Evolutionary conservation across 2,888 invertebrate genomes (phyloP).

Genomic region (Apantesis nais): DNA sequence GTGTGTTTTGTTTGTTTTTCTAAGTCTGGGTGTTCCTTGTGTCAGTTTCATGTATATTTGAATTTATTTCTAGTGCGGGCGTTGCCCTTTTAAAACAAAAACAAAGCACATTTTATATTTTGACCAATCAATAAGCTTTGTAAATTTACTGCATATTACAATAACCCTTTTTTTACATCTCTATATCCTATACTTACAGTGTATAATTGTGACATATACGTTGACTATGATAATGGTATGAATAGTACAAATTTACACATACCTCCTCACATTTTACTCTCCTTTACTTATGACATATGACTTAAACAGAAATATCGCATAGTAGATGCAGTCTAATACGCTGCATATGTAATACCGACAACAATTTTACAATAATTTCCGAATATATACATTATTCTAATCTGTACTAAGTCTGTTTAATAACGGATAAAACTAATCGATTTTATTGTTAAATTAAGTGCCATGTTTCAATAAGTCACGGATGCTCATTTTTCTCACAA

Average conservation of each 20-base stretch:
- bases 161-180: neutral
- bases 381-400: neutral
- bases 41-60: too few species aligned
- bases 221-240: neutral
- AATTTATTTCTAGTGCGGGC: too few species aligned
- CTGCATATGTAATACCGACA: neutral
- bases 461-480: constrained; percentile 54
- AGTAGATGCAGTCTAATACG: too few species aligned
- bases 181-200: neutral
- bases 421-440: constrained; percentile 37
- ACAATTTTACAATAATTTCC: neutral
- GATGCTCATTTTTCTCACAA: constrained; percentile 64
- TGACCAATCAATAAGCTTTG: too few species aligned
- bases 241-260: neutral
- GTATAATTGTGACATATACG: too few species aligned
- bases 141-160: too few species aligned
- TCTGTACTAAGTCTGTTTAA: neutral
- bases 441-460: constrained; percentile 48
- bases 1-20: too few species aligned
- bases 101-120: too few species aligned
- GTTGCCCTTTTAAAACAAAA: too few species aligned
- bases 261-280: neutral
- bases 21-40: too few species aligned
- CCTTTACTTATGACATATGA: too few species aligned
- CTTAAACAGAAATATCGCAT: too few species aligned